Evolutionary conservation across 92 coral and sea anemone genomes (phyloP).

Genomic region (Metridium senile): DNA sequence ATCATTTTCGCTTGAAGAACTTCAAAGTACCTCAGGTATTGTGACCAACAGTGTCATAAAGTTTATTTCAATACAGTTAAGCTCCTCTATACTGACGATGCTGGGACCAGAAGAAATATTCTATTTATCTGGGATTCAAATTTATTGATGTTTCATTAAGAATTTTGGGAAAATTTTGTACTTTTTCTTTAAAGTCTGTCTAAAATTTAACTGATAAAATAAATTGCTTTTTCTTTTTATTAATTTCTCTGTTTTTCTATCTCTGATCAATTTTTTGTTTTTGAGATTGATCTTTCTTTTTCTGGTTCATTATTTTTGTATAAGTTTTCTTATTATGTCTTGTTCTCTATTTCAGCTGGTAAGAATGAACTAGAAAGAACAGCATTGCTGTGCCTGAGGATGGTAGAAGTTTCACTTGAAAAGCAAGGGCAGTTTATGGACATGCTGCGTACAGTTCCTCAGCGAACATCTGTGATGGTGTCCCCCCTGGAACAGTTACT

Average conservation of each 20-base stretch:
- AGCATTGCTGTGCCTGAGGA: slow-evolving; percentile 75
- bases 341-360: too few species aligned
- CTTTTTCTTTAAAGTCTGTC: too few species aligned
- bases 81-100: not conserved
- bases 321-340: too few species aligned
- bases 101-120: too few species aligned
- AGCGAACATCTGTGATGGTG: slow-evolving; percentile 75
- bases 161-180: too few species aligned
- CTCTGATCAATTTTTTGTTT: not conserved
- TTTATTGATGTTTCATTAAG: too few species aligned
- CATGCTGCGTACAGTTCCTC: slow-evolving; percentile 67
- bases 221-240: too few species aligned
- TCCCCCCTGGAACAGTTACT: slow-evolving; percentile 85
- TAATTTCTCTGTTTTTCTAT: not conserved
- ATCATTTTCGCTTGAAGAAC: slow-evolving; percentile 70
- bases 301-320: too few species aligned
- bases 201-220: too few species aligned
- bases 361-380: slow-evolving; percentile 84
- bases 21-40: slow-evolving; percentile 78
- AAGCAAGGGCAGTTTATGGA: slow-evolving; percentile 86
- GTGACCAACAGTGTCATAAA: not conserved
- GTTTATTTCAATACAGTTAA: not conserved
- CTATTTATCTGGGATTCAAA: too few species aligned
- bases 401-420: slow-evolving; percentile 89
- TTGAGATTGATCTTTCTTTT: not conserved